Evolutionary conservation across 2,113 vertebrate genomes (phyloP).

Genomic region (Neogale vison): DNA sequence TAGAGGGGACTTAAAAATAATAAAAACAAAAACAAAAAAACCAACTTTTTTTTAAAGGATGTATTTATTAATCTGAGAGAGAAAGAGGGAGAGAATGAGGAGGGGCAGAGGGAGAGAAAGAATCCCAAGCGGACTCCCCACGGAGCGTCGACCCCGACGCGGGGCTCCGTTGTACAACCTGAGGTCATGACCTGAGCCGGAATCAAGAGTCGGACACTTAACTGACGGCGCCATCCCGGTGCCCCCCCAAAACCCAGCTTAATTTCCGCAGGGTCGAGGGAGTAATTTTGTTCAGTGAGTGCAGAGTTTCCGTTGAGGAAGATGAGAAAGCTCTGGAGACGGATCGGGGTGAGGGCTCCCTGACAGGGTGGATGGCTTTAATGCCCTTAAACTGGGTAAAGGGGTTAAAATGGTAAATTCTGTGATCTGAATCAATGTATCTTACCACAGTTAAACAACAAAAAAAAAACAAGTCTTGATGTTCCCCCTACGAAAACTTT

Average conservation of each 20-base stretch:
- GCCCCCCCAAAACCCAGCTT: background rate
- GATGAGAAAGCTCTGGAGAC: background rate
- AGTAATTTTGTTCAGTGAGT: background rate
- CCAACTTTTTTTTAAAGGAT: background rate
- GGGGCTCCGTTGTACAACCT: background rate
- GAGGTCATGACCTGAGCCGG: background rate
- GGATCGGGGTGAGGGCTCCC: too few relatives aligned
- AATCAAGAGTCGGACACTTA: background rate
- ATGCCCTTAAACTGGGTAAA: background rate
- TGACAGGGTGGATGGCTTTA: too few relatives aligned
- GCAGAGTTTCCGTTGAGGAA: background rate
- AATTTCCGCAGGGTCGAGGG: background rate
- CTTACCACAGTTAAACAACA: too few relatives aligned
- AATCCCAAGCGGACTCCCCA: background rate
- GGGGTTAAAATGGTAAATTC: background rate
- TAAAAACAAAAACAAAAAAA: too few relatives aligned
- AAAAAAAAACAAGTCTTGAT: background rate
- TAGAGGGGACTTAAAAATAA: background rate
- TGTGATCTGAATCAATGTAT: background rate
- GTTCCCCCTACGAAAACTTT: background rate
- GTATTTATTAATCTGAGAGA: background rate
- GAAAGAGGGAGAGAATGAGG: background rate
- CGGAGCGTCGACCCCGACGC: rapidly evolving
- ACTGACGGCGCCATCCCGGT: background rate
- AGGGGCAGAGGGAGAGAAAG: background rate